These are phyloP conservation scores for Philereme transversata DNA, from an alignment of 2,888 invertebrate genomes.

Conservation along the genomic window DNA sequence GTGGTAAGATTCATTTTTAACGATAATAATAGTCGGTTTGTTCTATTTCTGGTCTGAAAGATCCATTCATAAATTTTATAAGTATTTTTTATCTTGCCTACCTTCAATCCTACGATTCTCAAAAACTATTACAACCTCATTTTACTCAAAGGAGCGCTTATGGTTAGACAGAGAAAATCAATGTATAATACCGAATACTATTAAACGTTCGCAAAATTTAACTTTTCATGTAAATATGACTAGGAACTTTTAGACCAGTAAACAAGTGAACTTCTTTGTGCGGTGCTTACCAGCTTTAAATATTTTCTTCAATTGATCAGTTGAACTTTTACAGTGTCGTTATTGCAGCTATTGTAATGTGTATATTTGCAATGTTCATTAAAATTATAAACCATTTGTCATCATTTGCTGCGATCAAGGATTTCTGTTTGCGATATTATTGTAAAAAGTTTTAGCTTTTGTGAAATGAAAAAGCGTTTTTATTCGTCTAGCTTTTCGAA, in stretches of 20 bases:
- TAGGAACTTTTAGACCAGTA: slow-evolving; percentile 12
- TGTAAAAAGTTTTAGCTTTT: slow-evolving; percentile 42
- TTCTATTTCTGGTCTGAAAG: slow-evolving; percentile 5
- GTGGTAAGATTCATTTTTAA: slow-evolving; percentile 28
- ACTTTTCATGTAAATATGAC: no score
- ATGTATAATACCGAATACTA: no score
- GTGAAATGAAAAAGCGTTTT: slow-evolving; percentile 36
- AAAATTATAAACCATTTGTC: slow-evolving; percentile 54
- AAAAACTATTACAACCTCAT: no score
- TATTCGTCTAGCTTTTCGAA: slow-evolving; percentile 27
- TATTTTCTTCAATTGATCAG: slow-evolving; percentile 57
- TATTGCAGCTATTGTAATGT: slow-evolving; percentile 66
- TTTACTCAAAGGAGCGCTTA: no score
- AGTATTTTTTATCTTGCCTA: background rate
- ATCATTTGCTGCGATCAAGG: slow-evolving; percentile 46
- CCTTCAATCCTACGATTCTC: no score
- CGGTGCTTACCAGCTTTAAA: slow-evolving; percentile 61
- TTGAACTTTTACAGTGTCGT: slow-evolving; percentile 64
- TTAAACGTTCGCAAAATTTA: no score
- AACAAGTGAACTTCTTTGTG: slow-evolving; percentile 28
- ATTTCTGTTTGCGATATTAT: slow-evolving; percentile 36
- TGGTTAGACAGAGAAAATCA: no score
- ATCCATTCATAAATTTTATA: no score
- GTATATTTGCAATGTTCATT: slow-evolving; percentile 69
- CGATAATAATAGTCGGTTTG: background rate